Percentiles rank a stretch among this genome's conserved stretches.
Conservation (phyloP, 2,888 invertebrate species). For the Nomada ruficornis region DNA sequence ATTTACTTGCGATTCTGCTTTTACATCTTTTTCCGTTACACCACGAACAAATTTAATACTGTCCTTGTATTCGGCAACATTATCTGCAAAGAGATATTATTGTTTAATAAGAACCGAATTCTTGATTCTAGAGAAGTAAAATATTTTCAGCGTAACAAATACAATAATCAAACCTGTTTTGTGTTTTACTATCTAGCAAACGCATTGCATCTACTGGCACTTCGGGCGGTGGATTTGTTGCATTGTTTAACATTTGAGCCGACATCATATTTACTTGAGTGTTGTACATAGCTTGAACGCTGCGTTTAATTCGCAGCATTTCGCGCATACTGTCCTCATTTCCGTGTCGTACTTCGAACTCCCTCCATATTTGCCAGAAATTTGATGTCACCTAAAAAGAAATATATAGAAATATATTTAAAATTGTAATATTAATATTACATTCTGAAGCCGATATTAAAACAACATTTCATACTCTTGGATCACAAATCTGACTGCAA, state of each 20-base stretch:
- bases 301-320: constrained; percentile 98
- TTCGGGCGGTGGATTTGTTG: constrained; percentile 89
- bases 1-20: constrained; percentile 87
- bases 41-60: constrained; percentile 95
- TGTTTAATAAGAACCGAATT: not conserved
- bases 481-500: constrained; percentile 99
- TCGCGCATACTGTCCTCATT: constrained; percentile 99
- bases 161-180: constrained; percentile 47
- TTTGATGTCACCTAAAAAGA: constrained; percentile 89
- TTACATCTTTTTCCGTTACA: constrained; percentile 91
- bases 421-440: not conserved
- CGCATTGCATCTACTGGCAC: constrained; percentile 93
- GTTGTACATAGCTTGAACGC: constrained; percentile 98
- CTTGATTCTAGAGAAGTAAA: constrained; percentile 15
- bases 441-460: not conserved
- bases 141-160: not conserved
- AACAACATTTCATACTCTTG: constrained; percentile 87
- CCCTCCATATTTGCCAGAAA: constrained; percentile 99
- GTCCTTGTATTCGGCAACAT: constrained; percentile 78
- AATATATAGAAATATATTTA: not conserved
- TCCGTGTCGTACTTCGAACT: constrained; percentile 99
- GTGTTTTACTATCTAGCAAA: constrained; percentile 92
- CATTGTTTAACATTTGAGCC: constrained; percentile 96
- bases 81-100: constrained; percentile 58
- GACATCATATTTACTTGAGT: constrained; percentile 99